These are phyloP conservation scores for Macropodus opercularis DNA, from an alignment of 2,797 vertebrate species.

Conservation along the genomic window DNA sequence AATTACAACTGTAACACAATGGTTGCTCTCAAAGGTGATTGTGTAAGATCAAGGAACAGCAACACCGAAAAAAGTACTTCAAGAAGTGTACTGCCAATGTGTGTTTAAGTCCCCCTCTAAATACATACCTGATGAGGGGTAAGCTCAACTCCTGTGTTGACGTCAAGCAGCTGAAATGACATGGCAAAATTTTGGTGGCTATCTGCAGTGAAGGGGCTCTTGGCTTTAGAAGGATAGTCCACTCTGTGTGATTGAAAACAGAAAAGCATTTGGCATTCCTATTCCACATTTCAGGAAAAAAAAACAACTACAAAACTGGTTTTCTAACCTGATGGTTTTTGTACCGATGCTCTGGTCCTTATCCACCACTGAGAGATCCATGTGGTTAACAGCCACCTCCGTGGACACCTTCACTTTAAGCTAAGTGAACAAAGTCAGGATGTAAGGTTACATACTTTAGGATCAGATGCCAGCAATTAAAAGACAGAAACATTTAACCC, in stretches of 20 bases:
- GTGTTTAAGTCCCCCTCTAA: not conserved
- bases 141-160: constrained; percentile 92
- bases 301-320: too few species aligned
- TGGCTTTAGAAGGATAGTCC: constrained; percentile 92
- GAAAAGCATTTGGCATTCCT: not conserved
- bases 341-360: constrained; percentile 99
- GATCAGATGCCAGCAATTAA: not conserved
- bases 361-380: constrained; percentile 97
- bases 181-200: constrained; percentile 98
- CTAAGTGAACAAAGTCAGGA: constrained; percentile 69
- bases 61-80: not conserved
- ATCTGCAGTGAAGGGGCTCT: constrained; percentile 91
- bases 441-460: not conserved
- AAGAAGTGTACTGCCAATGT: not conserved
- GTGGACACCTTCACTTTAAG: constrained; percentile 98
- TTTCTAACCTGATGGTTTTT: constrained; percentile 90
- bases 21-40: not conserved
- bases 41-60: not conserved
- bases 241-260: constrained; percentile 80
- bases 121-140: constrained; percentile 92
- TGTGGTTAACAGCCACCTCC: constrained; percentile 93
- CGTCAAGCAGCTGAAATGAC: constrained; percentile 93
- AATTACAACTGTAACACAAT: not conserved
- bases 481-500: not conserved
- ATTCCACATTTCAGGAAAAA: not conserved